phyloP scores from a whole-genome alignment of 2,888 invertebrate species.

The Pardosa pseudoannulata region DNA sequence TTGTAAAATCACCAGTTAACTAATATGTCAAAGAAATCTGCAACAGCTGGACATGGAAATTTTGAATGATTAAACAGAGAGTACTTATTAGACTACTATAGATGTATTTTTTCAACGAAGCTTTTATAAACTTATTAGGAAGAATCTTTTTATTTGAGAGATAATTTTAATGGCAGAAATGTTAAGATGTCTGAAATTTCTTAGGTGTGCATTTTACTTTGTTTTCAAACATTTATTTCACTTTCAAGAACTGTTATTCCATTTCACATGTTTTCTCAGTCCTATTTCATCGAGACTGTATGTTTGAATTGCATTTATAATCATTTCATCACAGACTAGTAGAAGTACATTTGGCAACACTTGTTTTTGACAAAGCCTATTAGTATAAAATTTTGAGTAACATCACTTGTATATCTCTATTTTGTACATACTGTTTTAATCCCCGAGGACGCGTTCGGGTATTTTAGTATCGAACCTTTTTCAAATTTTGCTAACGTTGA shows the following conservation, averaged over 20 bases:
- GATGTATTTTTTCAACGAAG: background rate
- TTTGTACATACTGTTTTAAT: background rate
- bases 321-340: background rate
- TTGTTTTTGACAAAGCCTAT: background rate
- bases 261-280: background rate
- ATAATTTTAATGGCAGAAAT: background rate
- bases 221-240: background rate
- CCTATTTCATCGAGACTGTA: background rate
- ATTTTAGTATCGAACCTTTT: too few species aligned
- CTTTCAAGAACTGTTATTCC: background rate
- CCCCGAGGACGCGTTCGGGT: too few species aligned
- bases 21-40: constrained; percentile 34
- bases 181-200: background rate
- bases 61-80: background rate
- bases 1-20: constrained; percentile 10
- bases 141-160: background rate
- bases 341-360: background rate
- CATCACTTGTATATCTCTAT: background rate
- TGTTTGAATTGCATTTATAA: background rate
- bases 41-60: constrained; percentile 24
- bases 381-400: background rate
- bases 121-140: background rate
- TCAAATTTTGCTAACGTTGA: too few species aligned
- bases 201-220: background rate
- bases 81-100: background rate